Evolutionary conservation across 1,140 invertebrate genomes (phyloP).

Genomic region (Thalassaphorura encarpata): DNA sequence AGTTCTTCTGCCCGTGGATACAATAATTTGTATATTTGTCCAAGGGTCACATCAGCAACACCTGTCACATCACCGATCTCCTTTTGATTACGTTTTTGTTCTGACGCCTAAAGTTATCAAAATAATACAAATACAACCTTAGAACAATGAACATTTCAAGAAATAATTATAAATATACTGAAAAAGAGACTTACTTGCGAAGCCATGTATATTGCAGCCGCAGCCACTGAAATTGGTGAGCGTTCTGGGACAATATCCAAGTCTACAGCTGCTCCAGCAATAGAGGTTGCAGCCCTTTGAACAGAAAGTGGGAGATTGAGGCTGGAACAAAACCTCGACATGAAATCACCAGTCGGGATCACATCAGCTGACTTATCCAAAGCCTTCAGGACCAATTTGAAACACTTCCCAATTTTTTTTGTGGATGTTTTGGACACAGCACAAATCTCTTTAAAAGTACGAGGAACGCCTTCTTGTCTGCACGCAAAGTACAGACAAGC

Average conservation of each 20-base stretch:
- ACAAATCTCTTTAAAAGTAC: slow-evolving; percentile 99
- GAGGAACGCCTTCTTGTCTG: slow-evolving; percentile 92
- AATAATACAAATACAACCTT: slow-evolving; percentile 23
- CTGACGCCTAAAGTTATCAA: slow-evolving; percentile 65
- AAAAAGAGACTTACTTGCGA: slow-evolving; percentile 57
- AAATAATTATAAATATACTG: too few species aligned
- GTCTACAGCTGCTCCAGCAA: slow-evolving; percentile 92
- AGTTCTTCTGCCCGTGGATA: slow-evolving; percentile 82
- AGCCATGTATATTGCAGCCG: slow-evolving; percentile 99
- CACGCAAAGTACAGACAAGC: slow-evolving; percentile 99
- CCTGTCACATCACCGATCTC: slow-evolving; percentile 99
- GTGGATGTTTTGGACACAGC: slow-evolving; percentile 97
- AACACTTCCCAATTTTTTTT: slow-evolving; percentile 97
- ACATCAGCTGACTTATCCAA: slow-evolving; percentile 92
- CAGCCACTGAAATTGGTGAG: slow-evolving; percentile 97
- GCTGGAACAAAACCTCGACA: slow-evolving; percentile 85
- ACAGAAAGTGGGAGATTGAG: slow-evolving; percentile 79
- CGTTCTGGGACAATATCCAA: slow-evolving; percentile 96
- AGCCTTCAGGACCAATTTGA: slow-evolving; percentile 86
- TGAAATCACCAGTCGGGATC: slow-evolving; percentile 97
- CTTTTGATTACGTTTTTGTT: slow-evolving; percentile 88
- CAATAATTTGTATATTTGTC: slow-evolving; percentile 97
- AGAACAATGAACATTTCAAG: not conserved
- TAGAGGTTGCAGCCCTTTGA: slow-evolving; percentile 90
- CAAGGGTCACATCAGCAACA: slow-evolving; percentile 96